Conservation (phyloP, 30 jellyfish, hydroid and myxozoan species). For the Aurelia aurita complex sp. Pacific region DNA sequence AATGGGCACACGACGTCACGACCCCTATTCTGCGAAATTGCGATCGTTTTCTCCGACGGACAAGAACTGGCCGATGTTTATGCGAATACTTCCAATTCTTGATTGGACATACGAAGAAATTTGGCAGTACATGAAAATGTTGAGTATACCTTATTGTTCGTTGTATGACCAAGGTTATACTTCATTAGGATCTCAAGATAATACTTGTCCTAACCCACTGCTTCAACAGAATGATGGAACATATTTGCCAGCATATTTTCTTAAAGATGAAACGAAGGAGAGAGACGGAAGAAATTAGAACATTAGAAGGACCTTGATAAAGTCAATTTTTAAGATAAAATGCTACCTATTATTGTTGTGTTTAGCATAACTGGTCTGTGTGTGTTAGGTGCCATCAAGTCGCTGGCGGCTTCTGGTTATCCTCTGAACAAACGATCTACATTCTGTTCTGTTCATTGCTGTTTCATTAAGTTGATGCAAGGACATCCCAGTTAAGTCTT, state of each 20-base stretch:
- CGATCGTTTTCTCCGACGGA: constrained; percentile 92
- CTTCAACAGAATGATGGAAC: constrained; percentile 75
- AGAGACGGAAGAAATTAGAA: constrained; percentile 76
- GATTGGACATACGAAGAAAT: constrained; percentile 97
- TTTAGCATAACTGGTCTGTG: too few species aligned
- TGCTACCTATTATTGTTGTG: too few species aligned
- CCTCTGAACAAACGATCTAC: too few species aligned
- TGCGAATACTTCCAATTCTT: constrained; percentile 90
- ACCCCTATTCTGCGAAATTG: constrained; percentile 84
- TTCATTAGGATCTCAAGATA: constrained; percentile 82
- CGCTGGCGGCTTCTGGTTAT: too few species aligned
- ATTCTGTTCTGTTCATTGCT: too few species aligned
- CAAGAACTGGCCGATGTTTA: constrained; percentile 87
- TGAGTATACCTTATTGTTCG: constrained; percentile 81
- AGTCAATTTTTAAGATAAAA: too few species aligned
- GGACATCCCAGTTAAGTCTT: too few species aligned
- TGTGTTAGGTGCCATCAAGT: too few species aligned
- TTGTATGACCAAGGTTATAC: constrained; percentile 95
- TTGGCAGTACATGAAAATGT: constrained; percentile 74
- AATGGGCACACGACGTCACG: constrained; percentile 99
- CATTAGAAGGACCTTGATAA: neutral
- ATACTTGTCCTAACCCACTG: constrained; percentile 80
- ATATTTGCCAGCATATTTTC: constrained; percentile 81
- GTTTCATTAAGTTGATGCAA: too few species aligned
- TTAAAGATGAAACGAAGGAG: constrained; percentile 71